Conservation (phyloP, 2,888 invertebrate species). For the Julus scandinavius region DNA sequence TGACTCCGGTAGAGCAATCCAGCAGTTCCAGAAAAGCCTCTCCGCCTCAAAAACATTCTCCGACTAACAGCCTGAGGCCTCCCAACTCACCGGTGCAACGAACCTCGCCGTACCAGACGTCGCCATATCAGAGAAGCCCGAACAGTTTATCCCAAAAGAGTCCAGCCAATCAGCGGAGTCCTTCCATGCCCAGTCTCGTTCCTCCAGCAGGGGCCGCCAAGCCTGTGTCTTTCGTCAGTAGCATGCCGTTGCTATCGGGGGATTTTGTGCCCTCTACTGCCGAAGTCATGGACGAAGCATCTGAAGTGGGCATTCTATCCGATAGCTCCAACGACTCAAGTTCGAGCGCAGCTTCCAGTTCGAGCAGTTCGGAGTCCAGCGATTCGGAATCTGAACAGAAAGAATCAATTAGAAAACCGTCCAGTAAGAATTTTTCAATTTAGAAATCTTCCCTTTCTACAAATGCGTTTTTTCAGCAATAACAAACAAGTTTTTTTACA, state of each 20-base stretch:
- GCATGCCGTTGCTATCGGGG: conserved; percentile 52
- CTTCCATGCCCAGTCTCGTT: conserved; percentile 59
- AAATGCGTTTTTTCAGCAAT: not conserved
- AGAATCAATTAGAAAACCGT: not conserved
- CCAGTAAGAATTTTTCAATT: no score
- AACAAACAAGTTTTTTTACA: not conserved
- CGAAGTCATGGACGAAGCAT: not conserved
- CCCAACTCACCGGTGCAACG: conserved; percentile 74
- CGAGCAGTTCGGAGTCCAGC: conserved; percentile 63
- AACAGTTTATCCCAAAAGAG: conserved; percentile 35
- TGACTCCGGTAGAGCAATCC: conserved; percentile 65
- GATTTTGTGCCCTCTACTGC: not conserved
- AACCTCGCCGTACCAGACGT: conserved; percentile 66
- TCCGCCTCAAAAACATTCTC: conserved; percentile 65
- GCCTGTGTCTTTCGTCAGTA: not conserved
- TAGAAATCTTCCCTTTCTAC: no score
- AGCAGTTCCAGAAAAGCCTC: conserved; percentile 73
- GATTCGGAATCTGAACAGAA: conserved; percentile 65
- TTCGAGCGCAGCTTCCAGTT: conserved; percentile 61
- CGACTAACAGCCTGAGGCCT: conserved; percentile 56
- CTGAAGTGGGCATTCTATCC: conserved; percentile 62
- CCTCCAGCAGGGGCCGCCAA: conserved; percentile 23
- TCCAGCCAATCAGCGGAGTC: conserved; percentile 56
- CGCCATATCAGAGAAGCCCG: conserved; percentile 58
- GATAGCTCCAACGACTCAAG: conserved; percentile 66